Conservation (phyloP, 1,140 invertebrate species). For the Drosophila triauraria region DNA sequence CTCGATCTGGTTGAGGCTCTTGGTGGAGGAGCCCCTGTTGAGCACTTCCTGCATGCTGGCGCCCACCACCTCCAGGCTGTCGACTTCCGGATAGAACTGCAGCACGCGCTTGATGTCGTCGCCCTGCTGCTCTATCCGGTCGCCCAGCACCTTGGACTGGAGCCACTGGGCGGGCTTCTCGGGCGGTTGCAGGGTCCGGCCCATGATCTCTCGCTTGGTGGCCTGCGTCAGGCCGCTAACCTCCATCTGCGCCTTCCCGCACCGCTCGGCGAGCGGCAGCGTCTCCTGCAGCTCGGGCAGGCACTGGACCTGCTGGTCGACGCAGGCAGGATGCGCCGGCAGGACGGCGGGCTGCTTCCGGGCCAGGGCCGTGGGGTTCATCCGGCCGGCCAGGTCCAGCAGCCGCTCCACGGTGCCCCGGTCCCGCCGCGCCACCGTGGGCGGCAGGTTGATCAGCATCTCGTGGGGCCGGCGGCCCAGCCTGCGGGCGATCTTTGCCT, state of each 20-base stretch:
- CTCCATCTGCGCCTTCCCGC: conserved; percentile 25
- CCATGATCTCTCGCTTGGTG: conserved; percentile 55
- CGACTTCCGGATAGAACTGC: conserved; percentile 61
- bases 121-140: conserved; percentile 22
- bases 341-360: conserved; percentile 8
- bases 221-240: conserved; percentile 52
- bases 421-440: conserved; percentile 52
- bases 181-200: neutral
- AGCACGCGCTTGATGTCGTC: conserved; percentile 59
- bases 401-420: conserved; percentile 60
- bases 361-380: conserved; percentile 44
- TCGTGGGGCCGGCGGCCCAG: conserved; percentile 47
- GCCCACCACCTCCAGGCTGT: conserved; percentile 65
- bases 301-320: conserved; percentile 7
- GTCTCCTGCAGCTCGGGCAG: conserved; percentile 55
- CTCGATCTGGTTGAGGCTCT: conserved; percentile 13
- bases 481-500: conserved; percentile 41
- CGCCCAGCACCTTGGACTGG: conserved; percentile 46
- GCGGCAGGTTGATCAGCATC: conserved; percentile 61
- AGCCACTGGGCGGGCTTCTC: conserved; percentile 46
- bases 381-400: conserved; percentile 60
- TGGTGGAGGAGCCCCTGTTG: no score
- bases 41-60: neutral
- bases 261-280: conserved; percentile 51
- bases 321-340: neutral